phyloP scores from a whole-genome alignment of 1,140 invertebrate species.

The Rhagoletis pomonella region DNA sequence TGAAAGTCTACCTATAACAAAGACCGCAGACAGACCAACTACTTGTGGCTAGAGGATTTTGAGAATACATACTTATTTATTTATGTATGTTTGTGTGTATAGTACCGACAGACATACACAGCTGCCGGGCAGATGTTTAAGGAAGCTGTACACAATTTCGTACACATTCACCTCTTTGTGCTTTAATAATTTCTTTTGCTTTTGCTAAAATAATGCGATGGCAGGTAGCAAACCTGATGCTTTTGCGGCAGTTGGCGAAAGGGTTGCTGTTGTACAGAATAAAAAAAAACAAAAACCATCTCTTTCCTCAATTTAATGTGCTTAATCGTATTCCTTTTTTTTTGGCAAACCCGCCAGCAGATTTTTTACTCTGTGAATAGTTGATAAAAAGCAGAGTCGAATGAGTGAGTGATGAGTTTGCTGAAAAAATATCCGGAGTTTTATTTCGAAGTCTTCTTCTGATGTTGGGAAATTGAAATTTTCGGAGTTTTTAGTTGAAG shows the following conservation, averaged over 20 bases:
- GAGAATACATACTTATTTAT: too few relatives aligned
- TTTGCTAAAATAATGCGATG: neutral
- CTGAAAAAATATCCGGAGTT: neutral
- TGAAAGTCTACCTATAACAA: neutral
- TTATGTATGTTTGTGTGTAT: neutral
- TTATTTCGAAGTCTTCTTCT: neutral
- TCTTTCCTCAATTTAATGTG: neutral
- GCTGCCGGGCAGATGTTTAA: neutral
- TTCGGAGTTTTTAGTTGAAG: neutral
- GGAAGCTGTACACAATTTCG: conserved; percentile 7
- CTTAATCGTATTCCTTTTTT: neutral
- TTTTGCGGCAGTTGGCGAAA: neutral
- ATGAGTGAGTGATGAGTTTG: conserved; percentile 32
- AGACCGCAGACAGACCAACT: neutral
- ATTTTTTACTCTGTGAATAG: neutral
- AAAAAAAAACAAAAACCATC: neutral
- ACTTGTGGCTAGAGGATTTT: neutral
- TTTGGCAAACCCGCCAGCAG: neutral
- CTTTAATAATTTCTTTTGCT: neutral
- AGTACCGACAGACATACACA: neutral
- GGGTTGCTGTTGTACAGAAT: neutral
- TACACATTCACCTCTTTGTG: neutral
- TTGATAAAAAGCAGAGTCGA: neutral
- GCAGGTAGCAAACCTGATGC: neutral
- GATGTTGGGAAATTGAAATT: conserved; percentile 25